Base-by-base conservation (phyloP, 2,797 vertebrate species). In the Helarctos malayanus region DNA sequence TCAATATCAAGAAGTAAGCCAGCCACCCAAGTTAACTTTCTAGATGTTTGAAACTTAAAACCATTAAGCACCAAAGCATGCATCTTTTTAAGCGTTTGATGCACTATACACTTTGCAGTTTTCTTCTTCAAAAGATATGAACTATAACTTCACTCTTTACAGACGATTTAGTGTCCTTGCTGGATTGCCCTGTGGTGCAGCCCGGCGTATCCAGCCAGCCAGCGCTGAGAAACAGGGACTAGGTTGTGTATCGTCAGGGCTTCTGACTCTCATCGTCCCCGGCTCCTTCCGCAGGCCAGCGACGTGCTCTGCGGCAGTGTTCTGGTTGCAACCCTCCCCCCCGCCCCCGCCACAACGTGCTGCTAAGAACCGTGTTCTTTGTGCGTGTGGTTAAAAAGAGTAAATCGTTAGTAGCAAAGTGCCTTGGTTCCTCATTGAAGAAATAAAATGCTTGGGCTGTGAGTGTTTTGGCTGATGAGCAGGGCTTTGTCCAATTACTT, bases 301-400 rank as follows among this genome's bases (percentile, higher is more conserved):
- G 5, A 0, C 10, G 0, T 0, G 54, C 19, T 83, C 61, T 2
- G 9, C 0, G 1, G 18, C 29, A 2, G 3, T 0, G 1, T n/a
- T 18, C 18, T 38, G 38, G 38, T 38, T 38, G 4, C 38, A 38
- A 38, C 38, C 38, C 38, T n/a, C 38, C 38, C 3, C 32, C 21
- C 25, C 21, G 56, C 56, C 18, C 10, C 15, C 16, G 0, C 38
- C 38, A 38, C 75, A 56, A 29, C 7, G 7, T 0, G 47, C 79
- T 45, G 47, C 84, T 35, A 8, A 49, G 32, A 68, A 21, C 61
- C 1, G 23, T 7, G 5, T 57, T 83, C 68, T 79, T 49, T 6
- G 59, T 45, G 29, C 2, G 0, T 19, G 23, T 73, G 68, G 45
- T 27, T 79, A 7, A 49, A 73, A 49, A 7, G 19, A 59, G 38